Base-by-base conservation (phyloP, 2,888 invertebrate species). In the Camptogramma bilineatum region DNA sequence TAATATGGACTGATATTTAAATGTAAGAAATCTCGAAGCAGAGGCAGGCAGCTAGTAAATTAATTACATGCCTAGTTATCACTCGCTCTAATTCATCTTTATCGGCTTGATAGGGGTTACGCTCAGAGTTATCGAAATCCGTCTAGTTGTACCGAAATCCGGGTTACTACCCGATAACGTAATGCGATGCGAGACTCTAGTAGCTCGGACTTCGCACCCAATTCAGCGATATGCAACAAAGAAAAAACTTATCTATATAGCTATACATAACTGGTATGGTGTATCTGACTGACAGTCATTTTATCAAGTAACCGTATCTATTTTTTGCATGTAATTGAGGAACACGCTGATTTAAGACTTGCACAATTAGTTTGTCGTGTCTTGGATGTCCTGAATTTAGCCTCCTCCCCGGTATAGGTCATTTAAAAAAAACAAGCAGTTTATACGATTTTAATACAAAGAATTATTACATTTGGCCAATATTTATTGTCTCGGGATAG, bases 101-200 rank as follows among this genome's bases (percentile, higher is more conserved):
- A 65, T 70, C 65, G 54, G 51, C 16, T 28, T n/a, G 54, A 53
- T 59, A 56, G 18, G 19, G 21, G 16, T 28, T 51, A 17, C 46
- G 34, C 9, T 57, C 42, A 31, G 16, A 31, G 42, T 44, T 61
- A 60, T 66, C 62, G 10, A 46, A 60, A 57, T 66, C 62, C 58
- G 47, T 67, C 58, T 69, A 28, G 61, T 42, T 47, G 28, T 47
- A 18, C 64, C 51, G 31, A 63, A 42, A 56, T 67, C 62, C 58
- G 56, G 66, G 59, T 68, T 48, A 66, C 51, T 61, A 54, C n/a
- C 52, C 53, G 64, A 66, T 64, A 59, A 60, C 34, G 39, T 46
- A 18, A 54, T 54, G 16, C 18, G 48, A 44, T 10, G n/a, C n/a
- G 28, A 28, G 7, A 4, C 51, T n/a, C 17, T 50, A 57, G 18